Percentiles rank a stretch among this genome's conserved stretches.
These are phyloP conservation scores for Dendrocincla fuliginosa DNA, from an alignment of 2,797 vertebrate genomes.

Conservation along the genomic window DNA sequence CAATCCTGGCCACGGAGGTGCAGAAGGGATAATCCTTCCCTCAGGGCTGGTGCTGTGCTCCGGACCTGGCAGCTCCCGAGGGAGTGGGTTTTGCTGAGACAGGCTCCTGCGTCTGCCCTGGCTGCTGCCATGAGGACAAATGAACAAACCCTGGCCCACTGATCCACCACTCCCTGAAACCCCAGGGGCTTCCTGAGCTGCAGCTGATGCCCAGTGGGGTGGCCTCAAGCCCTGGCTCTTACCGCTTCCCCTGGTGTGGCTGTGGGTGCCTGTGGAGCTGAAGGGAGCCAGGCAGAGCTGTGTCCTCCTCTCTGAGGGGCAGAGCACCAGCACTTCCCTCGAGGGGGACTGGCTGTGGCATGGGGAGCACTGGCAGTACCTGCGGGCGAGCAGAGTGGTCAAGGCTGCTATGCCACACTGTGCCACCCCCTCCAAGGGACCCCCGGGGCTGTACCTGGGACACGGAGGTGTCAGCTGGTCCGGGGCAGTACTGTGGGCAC, in stretches of 20 bases:
- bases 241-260: neutral
- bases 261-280: neutral
- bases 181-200: neutral
- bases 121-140: neutral
- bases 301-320: neutral
- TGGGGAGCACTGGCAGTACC: neutral
- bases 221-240: neutral
- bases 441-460: neutral
- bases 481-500: neutral
- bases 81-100: accelerated
- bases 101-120: neutral
- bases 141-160: accelerated
- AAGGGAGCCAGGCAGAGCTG: accelerated
- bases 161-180: accelerated
- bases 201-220: neutral
- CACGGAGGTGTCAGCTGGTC: accelerated
- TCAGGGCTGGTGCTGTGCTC: neutral
- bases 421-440: neutral
- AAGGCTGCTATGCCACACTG: neutral
- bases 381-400: neutral
- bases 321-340: neutral
- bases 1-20: neutral
- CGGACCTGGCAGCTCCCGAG: neutral
- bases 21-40: conserved; percentile 22
- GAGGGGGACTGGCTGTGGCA: accelerated